phyloP scores from a whole-genome alignment of 2,888 invertebrate genomes.

The Orchestes rusci region DNA sequence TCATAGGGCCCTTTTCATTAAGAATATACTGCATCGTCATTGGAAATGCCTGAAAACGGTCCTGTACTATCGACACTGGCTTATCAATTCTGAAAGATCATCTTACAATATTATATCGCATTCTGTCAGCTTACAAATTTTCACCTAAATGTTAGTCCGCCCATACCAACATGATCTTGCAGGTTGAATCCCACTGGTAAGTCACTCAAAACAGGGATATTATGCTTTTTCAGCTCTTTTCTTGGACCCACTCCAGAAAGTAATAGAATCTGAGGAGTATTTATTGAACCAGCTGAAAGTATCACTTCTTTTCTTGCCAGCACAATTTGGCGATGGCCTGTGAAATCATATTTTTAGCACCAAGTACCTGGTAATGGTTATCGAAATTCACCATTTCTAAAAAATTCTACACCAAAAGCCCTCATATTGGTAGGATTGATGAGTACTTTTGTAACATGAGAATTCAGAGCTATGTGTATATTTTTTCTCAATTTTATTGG shows the following conservation, averaged over 20 bases:
- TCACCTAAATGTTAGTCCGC: conserved; percentile 68
- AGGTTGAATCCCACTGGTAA: conserved; percentile 73
- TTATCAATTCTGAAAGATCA: conserved; percentile 54
- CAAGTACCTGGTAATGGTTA: too few relatives aligned
- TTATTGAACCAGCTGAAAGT: conserved; percentile 83
- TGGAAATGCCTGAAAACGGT: conserved; percentile 58
- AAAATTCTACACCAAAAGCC: conserved; percentile 74
- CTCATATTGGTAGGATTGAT: conserved; percentile 68
- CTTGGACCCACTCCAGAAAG: conserved; percentile 65
- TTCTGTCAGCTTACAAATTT: not conserved
- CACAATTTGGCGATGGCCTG: conserved; percentile 56
- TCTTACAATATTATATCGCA: not conserved
- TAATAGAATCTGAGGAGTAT: conserved; percentile 87
- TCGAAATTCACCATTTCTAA: conserved; percentile 53
- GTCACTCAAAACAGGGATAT: conserved; percentile 68
- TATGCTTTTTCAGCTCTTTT: conserved; percentile 59
- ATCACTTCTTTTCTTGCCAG: conserved; percentile 78
- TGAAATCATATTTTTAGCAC: too few relatives aligned
- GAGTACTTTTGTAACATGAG: conserved; percentile 68
- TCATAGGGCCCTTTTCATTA: conserved; percentile 77
- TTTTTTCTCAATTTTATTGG: conserved; percentile 70
- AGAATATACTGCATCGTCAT: conserved; percentile 75
- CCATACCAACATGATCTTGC: conserved; percentile 84
- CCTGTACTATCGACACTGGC: conserved; percentile 74
- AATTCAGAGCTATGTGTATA: conserved; percentile 72